Evolutionary conservation across 1,140 invertebrate species (phyloP).

Genomic region (Cotesia typhae): DNA sequence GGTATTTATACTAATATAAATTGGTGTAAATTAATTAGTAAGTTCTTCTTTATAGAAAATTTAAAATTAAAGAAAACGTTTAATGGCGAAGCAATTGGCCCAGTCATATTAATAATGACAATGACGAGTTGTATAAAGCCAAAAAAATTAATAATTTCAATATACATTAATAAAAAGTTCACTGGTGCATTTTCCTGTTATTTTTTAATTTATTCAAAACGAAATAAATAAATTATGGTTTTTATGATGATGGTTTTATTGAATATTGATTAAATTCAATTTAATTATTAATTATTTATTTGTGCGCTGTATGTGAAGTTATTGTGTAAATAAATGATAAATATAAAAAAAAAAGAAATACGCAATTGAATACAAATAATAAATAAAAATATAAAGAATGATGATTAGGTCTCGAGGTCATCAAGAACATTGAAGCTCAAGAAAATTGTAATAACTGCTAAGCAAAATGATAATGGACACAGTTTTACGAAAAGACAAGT

Average conservation of each 20-base stretch:
- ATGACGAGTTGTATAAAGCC: constrained; percentile 7
- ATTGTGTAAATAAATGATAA: neutral
- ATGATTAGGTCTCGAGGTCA: constrained; percentile 8
- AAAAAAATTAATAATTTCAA: neutral
- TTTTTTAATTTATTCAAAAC: too few species aligned
- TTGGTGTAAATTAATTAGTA: constrained; percentile 7
- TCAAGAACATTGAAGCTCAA: constrained; percentile 13
- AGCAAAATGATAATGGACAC: constrained; percentile 48
- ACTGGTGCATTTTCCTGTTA: neutral
- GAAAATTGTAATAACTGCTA: constrained; percentile 12
- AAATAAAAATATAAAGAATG: constrained; percentile 14
- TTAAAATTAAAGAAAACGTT: constrained; percentile 18
- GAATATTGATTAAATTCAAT: neutral
- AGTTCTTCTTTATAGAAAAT: constrained; percentile 5
- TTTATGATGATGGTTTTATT: constrained; percentile 20
- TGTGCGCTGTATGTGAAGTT: neutral
- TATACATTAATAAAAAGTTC: too few species aligned
- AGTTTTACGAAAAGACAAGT: constrained; percentile 42
- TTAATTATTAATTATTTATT: neutral
- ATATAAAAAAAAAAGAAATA: neutral
- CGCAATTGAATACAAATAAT: neutral
- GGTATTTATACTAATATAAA: neutral
- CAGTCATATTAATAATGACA: constrained; percentile 1
- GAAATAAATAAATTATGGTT: too few species aligned
- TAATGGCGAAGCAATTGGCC: constrained; percentile 18